Evolutionary conservation across 1,140 invertebrate genomes (phyloP).

Genomic region (Cephus cinctus): DNA sequence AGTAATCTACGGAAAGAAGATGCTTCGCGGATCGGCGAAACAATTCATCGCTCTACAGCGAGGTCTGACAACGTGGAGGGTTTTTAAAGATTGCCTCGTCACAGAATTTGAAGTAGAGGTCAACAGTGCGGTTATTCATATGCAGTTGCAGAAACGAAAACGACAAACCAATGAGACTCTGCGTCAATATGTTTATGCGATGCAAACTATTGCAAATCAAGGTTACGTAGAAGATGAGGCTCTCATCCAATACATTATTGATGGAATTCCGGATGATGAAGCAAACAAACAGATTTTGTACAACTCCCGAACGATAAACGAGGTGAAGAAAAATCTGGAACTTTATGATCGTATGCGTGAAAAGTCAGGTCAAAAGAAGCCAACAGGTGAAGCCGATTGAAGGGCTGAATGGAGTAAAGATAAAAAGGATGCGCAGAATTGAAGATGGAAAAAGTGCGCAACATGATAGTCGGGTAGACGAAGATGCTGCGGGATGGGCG

Average conservation of each 20-base stretch:
- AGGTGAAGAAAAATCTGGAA: slow-evolving; percentile 14
- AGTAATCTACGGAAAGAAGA: slow-evolving; percentile 16
- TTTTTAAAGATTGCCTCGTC: slow-evolving; percentile 16
- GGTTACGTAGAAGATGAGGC: slow-evolving; percentile 22
- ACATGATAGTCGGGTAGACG: not conserved
- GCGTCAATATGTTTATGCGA: slow-evolving; percentile 24
- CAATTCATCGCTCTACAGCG: slow-evolving; percentile 7
- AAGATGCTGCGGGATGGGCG: too few species aligned
- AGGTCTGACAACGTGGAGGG: slow-evolving; percentile 11
- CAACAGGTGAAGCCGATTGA: too few species aligned
- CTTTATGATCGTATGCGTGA: slow-evolving; percentile 12
- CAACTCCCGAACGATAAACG: not conserved
- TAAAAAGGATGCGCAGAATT: not conserved
- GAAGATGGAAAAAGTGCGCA: not conserved
- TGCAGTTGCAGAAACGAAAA: slow-evolving; percentile 1
- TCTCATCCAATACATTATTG: slow-evolving; percentile 32
- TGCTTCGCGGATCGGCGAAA: slow-evolving; percentile 14
- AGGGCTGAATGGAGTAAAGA: too few species aligned
- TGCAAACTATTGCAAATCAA: slow-evolving; percentile 32
- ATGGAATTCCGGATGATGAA: slow-evolving; percentile 25
- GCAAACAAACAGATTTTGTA: slow-evolving; percentile 22
- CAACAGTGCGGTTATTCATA: slow-evolving; percentile 15
- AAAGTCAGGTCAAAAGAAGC: slow-evolving; percentile 2
- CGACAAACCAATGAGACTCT: slow-evolving; percentile 10
- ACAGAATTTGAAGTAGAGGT: slow-evolving; percentile 24